Evolutionary conservation across 2,888 invertebrate species (phyloP), one percentile per base, ranked within the genome.

Genomic region (Himalopsyche tibetana): DNA sequence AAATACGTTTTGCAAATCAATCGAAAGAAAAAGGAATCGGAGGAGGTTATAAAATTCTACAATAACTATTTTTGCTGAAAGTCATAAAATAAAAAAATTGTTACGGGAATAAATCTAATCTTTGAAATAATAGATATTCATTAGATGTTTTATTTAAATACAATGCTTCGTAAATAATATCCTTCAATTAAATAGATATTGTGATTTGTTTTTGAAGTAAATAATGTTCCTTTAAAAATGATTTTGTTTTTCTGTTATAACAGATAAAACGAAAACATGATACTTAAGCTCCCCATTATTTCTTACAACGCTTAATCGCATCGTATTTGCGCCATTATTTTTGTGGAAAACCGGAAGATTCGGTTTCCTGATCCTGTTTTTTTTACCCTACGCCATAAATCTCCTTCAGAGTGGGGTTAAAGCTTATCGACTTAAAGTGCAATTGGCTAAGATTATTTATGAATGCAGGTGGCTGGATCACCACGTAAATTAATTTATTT

Each of bases 351-450:
- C 36, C 74, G 74, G 74, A 74, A 74, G 74, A 74, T 36, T 74
- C 74, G 19, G 74, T 74, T 74, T 74, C 74, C 36, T 74, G 19
- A 74, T 74, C 74, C 28, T 74, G 74, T 74, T 74, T 74, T 74
- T n/a, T 74, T 74, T 36, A 74, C 74, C 74, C 74, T 74, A 36
- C 36, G 28, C 74, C 36, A 85, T 81, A 85, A 82, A 85, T 85
- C 74, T 85, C 45, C 40, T 63, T 79, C 74, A 82, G 74, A 82
- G n/a, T 69, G 63, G 79, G 79, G 55, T 19, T 74, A 28, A 51
- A 51, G 85, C 74, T 85, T 85, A 85, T 85, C 85, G 85, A 85
- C 85, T 85, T 80, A 74, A 82, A 80, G 81, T 85, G 85, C 85
- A 85, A 85, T 85, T 85, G 69, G 85, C 55, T 55, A 55, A 74